A percentile compares a stretch with the other conserved stretches of the same genome.
Conservation (phyloP, 1,140 invertebrate species). For the Drosophila lacteicornis region DNA sequence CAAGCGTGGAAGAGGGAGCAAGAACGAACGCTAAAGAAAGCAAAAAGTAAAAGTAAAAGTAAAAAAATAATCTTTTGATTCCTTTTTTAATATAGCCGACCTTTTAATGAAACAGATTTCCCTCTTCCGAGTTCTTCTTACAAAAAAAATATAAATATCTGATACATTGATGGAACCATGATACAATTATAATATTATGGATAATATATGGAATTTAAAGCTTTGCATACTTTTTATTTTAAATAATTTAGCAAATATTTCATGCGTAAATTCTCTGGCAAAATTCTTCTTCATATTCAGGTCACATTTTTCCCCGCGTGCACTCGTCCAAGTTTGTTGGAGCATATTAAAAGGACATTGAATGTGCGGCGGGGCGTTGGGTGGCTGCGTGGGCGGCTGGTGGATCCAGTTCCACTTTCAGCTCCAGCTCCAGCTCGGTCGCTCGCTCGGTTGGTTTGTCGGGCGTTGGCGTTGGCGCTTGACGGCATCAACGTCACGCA, state of each 20-base stretch:
- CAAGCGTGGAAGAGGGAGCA: too few relatives aligned
- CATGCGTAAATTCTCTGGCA: neutral
- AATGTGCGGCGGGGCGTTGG: constrained; percentile 53
- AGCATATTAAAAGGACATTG: constrained; percentile 74
- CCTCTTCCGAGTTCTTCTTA: too few relatives aligned
- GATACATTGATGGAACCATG: too few relatives aligned
- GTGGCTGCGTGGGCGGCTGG: constrained; percentile 1
- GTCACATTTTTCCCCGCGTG: constrained; percentile 38
- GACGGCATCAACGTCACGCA: constrained; percentile 70
- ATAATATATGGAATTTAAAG: neutral
- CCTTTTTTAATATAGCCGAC: too few relatives aligned
- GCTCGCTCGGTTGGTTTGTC: constrained; percentile 15
- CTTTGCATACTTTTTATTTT: too few relatives aligned
- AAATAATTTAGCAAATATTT: constrained; percentile 1
- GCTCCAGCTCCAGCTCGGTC: neutral
- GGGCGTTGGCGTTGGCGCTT: constrained; percentile 68
- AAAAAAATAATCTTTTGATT: too few relatives aligned
- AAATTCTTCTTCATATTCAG: neutral
- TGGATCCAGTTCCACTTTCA: constrained; percentile 19
- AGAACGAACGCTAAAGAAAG: too few relatives aligned
- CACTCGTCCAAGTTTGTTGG: constrained; percentile 30
- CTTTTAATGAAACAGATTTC: too few relatives aligned
- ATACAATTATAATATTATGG: too few relatives aligned
- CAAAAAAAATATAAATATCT: too few relatives aligned
- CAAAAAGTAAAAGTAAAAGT: too few relatives aligned